A percentile compares a stretch with the other conserved stretches of the same genome.
These are phyloP conservation scores for Phodopus roborovskii DNA, from an alignment of 2,113 vertebrate species.

Conservation along the genomic window DNA sequence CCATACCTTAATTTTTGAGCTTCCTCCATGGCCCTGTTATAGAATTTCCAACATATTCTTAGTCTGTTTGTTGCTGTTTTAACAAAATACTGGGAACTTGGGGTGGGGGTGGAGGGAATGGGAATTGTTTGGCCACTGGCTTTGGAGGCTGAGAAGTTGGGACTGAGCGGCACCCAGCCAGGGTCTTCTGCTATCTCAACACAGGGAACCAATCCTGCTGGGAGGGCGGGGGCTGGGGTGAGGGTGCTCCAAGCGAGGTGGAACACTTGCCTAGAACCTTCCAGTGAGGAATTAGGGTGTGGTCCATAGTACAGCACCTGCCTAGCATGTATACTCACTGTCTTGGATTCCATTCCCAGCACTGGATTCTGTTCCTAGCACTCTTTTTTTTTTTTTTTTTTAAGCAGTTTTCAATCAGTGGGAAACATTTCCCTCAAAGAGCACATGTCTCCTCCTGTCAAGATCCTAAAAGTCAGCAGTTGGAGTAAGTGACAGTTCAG, in stretches of 20 bases:
- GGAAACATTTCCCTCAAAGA: neutral
- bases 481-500: no score
- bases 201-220: neutral
- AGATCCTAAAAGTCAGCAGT: neutral
- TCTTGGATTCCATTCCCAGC: neutral
- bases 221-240: neutral
- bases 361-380: neutral
- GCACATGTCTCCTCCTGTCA: accelerated
- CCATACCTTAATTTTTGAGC: neutral
- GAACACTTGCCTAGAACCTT: neutral
- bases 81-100: neutral
- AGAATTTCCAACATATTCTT: neutral
- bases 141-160: neutral
- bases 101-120: neutral
- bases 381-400: neutral
- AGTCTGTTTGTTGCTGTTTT: neutral
- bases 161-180: neutral
- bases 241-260: neutral
- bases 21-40: neutral
- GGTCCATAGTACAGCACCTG: neutral
- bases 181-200: neutral
- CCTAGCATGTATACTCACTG: accelerated
- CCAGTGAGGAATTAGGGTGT: neutral
- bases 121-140: neutral
- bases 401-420: neutral